Evolutionary conservation across 2,113 vertebrate species (phyloP), one percentile per base, ranked within the genome.

Genomic region (Terrapene triunguis): DNA sequence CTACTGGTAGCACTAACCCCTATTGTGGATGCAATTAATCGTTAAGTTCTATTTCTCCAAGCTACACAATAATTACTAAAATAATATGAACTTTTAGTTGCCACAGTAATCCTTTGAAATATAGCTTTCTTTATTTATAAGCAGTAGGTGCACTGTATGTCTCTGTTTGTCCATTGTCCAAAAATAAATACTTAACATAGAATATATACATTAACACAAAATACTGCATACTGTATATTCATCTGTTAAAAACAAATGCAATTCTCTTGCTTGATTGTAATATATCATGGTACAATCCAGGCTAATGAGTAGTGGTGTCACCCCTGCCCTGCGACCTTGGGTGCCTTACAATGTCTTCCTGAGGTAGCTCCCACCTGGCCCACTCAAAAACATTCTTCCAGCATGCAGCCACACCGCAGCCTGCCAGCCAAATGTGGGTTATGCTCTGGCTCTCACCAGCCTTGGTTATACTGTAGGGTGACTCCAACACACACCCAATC

Each of bases 21-120:
- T 90, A 8, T 62, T 92, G 87, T 72, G 48, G 38, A 82, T 53
- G 19, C 95, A 94, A 96, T 90, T 65, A 96, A 93, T 92, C 92
- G 62, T 78, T 97, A 92, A 94, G 93, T 96, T 94, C 89, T 80
- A 29, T 35, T 84, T 65, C 44, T 91, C 89, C 89, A 85, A 97
- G 1, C 11, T 84, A 54, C 62, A 27, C 93, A 32, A 57, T 96
- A 96, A 96, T 95, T 92, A 95, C 74, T 1, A 2, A 80, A 91
- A 82, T 69, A 87, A 72, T 65, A 86, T 57, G 65, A 79, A 90
- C 44, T 62, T 88, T 94, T 84, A 80, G n/a, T 88, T 96, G 92
- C n/a, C 48, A 57, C 85, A 85, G 54, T 79, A 84, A 65, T 94
- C 89, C 44, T 89, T 81, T 78, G 81, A 84, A 82, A 0, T 55